Base-by-base conservation (phyloP, 2,113 vertebrate species). In the Ceyx margarethae region DNA sequence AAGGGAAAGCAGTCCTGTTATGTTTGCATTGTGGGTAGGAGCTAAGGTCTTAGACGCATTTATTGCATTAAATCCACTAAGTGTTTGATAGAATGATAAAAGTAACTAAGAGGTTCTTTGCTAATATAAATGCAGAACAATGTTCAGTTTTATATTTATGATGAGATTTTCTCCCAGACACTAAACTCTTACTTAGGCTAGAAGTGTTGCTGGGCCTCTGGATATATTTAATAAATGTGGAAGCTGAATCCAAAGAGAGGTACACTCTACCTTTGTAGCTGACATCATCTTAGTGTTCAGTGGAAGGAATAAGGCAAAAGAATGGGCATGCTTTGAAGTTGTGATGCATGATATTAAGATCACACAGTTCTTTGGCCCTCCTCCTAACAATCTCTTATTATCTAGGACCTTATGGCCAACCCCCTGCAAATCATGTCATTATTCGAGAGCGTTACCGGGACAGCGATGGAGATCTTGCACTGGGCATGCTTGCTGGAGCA, bases 401-500 rank as follows among this genome's bases (percentile, higher is more conserved):
- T 90, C 23, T 82, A 99, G 98, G 98, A 81, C 95, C 97, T 31
- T 98, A 98, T 66, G 92, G 96, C 29, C 96, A 98, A 15, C 97
- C 98, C 15, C 97, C 97, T 81, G 96, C 98, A 86, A 99, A 99
- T 97, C 98, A 98, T 3, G 97, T 99, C 66, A 98, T 99, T 66
- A 98, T 99, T 62, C 98, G 97, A 56, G 99, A 99, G 93, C 98
- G 98, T 29, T 98, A 98, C 72, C 98, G 97, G 13, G 98, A 98
- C 54, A 98, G 96, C 0, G 98, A 98, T 43, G 98, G 98, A 57
- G 99, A 99, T 7, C 95, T 99, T 33, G 99, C 98, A 3, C 71
- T 99, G 94, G 98, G 99, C 75, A 98, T 99, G 98, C 97, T 99
- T 10, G 98, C 99, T 14, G 99, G 99, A 87, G 99, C 99, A 21